Conservation (phyloP, 2,113 vertebrate species). For the Ranitomeya imitator region DNA sequence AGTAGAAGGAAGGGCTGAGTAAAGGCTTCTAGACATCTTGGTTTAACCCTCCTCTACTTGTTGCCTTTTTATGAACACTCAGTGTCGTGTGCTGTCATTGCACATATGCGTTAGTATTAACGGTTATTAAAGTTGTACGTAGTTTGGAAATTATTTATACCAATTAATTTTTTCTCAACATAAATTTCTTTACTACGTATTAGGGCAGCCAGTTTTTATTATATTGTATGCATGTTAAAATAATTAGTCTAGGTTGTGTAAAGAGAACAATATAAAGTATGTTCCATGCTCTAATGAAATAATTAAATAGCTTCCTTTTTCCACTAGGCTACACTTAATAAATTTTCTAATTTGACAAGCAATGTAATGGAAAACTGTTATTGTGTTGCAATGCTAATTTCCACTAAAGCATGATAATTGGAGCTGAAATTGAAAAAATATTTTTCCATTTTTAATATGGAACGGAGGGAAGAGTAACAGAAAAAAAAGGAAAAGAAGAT, state of each 20-base stretch:
- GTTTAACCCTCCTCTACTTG: neutral
- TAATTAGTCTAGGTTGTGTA: conserved; percentile 18
- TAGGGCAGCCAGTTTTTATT: neutral
- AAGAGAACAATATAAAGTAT: conserved; percentile 40
- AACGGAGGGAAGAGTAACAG: neutral
- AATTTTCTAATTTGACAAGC: conserved; percentile 31
- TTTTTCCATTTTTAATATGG: neutral
- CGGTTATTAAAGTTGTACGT: neutral
- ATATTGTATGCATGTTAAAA: conserved; percentile 2
- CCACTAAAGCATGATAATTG: neutral
- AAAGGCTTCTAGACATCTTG: neutral
- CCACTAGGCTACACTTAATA: conserved; percentile 26
- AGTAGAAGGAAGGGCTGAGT: neutral
- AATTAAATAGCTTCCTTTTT: conserved; percentile 34
- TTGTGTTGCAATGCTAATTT: conserved; percentile 33
- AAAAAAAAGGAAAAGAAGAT: neutral
- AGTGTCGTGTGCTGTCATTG: neutral
- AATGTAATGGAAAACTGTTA: conserved; percentile 32
- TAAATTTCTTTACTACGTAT: neutral
- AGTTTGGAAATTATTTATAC: neutral
- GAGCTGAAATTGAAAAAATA: neutral
- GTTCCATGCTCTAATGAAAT: conserved; percentile 19
- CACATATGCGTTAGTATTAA: neutral
- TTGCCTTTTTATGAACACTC: neutral
- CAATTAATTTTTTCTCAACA: neutral